Percentiles rank a stretch among this genome's conserved stretches.
These are phyloP conservation scores for Eira barbara DNA, from an alignment of 2,113 vertebrate species.

Conservation along the genomic window DNA sequence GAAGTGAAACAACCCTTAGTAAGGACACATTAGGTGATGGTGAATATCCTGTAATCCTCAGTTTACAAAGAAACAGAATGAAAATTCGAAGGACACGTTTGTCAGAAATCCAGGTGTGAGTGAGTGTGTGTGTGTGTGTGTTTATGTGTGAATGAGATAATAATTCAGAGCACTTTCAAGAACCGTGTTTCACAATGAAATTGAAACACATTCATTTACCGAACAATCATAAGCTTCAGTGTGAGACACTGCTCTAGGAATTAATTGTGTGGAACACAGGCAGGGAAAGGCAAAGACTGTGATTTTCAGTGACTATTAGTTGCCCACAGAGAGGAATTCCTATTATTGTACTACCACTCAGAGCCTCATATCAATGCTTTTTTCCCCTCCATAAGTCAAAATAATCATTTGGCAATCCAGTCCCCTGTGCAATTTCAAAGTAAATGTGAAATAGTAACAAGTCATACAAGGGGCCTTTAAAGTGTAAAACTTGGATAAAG, in stretches of 20 bases:
- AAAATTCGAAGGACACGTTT: not conserved
- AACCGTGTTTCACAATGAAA: not conserved
- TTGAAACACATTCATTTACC: not conserved
- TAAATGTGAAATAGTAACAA: not conserved
- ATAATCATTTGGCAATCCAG: not conserved
- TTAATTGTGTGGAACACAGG: not conserved
- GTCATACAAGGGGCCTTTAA: not conserved
- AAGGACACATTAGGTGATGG: not conserved
- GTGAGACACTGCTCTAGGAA: not conserved
- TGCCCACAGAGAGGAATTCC: not conserved
- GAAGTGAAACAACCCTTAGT: not conserved
- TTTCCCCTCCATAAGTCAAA: not conserved
- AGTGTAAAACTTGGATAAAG: not conserved
- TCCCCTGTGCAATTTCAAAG: not conserved
- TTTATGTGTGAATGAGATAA: not conserved
- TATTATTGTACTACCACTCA: not conserved
- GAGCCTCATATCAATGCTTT: not conserved
- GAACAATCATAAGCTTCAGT: not conserved
- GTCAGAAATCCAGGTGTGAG: not conserved
- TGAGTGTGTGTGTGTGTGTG: not conserved
- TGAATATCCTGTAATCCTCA: not conserved
- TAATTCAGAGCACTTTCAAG: not conserved
- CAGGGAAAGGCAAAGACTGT: not conserved
- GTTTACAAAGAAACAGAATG: not conserved
- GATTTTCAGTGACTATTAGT: not conserved